Evolutionary conservation across 2,113 vertebrate genomes (phyloP).

Genomic region (Etia nguti): DNA sequence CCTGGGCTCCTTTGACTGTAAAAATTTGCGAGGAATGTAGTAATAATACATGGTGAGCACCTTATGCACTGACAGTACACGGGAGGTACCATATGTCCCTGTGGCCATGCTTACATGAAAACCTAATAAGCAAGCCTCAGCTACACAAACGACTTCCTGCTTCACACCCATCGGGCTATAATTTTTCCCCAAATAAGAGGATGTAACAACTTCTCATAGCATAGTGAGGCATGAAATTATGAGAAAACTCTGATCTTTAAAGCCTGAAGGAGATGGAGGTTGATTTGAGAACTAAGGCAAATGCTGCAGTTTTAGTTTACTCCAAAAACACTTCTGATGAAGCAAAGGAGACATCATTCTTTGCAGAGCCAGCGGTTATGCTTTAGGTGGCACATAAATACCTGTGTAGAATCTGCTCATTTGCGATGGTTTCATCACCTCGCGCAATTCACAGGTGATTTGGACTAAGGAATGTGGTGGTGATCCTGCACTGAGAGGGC

Average conservation of each 20-base stretch:
- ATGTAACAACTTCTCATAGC: conserved; percentile 5
- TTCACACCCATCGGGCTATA: conserved; percentile 47
- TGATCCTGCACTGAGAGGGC: conserved; percentile 31
- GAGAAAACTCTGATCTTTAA: conserved; percentile 19
- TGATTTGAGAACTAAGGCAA: background rate
- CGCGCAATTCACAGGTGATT: conserved; percentile 34
- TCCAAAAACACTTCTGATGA: background rate
- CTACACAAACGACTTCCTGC: conserved; percentile 49
- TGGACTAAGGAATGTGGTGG: conserved; percentile 49
- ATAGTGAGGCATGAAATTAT: conserved; percentile 15
- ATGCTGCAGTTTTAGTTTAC: background rate
- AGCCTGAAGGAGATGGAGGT: conserved; percentile 8
- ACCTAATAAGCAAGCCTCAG: conserved; percentile 38
- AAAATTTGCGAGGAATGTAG: conserved; percentile 63
- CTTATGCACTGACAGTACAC: conserved; percentile 19
- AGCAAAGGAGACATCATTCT: background rate
- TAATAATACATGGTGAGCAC: conserved; percentile 54
- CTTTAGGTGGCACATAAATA: background rate
- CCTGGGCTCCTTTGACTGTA: conserved; percentile 34
- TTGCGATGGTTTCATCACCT: conserved; percentile 64
- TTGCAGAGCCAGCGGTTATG: background rate
- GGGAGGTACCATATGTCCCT: conserved; percentile 37
- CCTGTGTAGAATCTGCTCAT: conserved; percentile 11
- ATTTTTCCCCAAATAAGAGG: conserved; percentile 41
- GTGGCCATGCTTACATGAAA: conserved; percentile 57